A percentile compares a stretch with the other conserved stretches of the same genome.
Evolutionary conservation across 2,113 vertebrate species (phyloP).

Genomic region (Amphiprion percula): DNA sequence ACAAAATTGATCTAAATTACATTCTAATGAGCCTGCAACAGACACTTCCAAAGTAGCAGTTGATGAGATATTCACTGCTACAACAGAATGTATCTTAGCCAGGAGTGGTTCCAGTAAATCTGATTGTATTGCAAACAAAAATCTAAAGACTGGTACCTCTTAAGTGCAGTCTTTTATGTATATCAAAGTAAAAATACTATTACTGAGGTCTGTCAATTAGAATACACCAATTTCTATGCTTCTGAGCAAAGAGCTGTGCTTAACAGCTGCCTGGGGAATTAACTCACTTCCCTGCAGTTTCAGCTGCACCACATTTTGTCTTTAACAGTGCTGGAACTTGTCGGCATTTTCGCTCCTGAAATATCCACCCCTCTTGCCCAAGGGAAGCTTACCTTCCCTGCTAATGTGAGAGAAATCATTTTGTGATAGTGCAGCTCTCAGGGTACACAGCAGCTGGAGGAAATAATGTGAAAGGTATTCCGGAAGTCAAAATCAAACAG

Average conservation of each 20-base stretch:
- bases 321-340: slow-evolving; percentile 34
- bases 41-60: slow-evolving; percentile 39
- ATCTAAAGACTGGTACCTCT: slow-evolving; percentile 21
- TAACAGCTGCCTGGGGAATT: slow-evolving; percentile 61
- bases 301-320: slow-evolving; percentile 41
- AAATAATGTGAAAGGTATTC: slow-evolving; percentile 30
- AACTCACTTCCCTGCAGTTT: slow-evolving; percentile 45
- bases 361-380: slow-evolving; percentile 40
- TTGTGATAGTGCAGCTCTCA: slow-evolving; percentile 34
- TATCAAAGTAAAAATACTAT: slow-evolving; percentile 53
- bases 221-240: slow-evolving; percentile 38
- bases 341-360: slow-evolving; percentile 50
- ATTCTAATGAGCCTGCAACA: slow-evolving; percentile 26
- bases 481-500: slow-evolving; percentile 54
- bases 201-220: slow-evolving; percentile 52
- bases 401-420: slow-evolving; percentile 57
- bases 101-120: slow-evolving; percentile 25
- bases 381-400: slow-evolving; percentile 56
- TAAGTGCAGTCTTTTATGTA: slow-evolving; percentile 44
- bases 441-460: slow-evolving; percentile 19
- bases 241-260: slow-evolving; percentile 50
- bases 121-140: slow-evolving; percentile 50
- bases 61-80: slow-evolving; percentile 57
- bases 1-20: slow-evolving; percentile 24
- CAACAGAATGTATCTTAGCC: slow-evolving; percentile 1